Conservation (phyloP, 2,113 vertebrate genomes). For the Alosa alosa region DNA sequence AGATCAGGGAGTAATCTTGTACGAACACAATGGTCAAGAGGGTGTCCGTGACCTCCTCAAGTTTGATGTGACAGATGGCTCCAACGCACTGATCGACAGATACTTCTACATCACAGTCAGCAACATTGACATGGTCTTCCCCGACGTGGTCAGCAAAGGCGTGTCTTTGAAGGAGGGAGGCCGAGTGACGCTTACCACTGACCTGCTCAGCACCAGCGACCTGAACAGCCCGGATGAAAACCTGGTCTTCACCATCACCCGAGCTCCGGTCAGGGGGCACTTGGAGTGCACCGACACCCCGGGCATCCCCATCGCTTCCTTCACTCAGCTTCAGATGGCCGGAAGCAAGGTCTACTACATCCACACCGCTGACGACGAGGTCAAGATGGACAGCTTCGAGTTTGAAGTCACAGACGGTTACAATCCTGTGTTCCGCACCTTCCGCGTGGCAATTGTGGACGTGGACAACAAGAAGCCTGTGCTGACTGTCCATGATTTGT, state of each 20-base stretch:
- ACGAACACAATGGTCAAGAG: conserved; percentile 83
- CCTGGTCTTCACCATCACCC: conserved; percentile 87
- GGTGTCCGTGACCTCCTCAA: conserved; percentile 88
- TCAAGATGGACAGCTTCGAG: conserved; percentile 97
- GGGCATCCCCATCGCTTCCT: conserved; percentile 81
- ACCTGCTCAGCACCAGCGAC: conserved; percentile 90
- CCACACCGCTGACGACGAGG: conserved; percentile 90
- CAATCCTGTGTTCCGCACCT: conserved; percentile 92
- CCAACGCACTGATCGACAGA: conserved; percentile 88
- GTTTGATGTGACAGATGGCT: conserved; percentile 91
- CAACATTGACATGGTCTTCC: conserved; percentile 86
- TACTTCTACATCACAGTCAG: conserved; percentile 90
- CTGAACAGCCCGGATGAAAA: conserved; percentile 93
- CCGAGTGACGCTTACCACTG: conserved; percentile 85
- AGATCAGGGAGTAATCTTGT: conserved; percentile 78
- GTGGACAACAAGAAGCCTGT: conserved; percentile 96
- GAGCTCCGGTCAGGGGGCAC: conserved; percentile 85
- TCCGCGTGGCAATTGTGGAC: conserved; percentile 88
- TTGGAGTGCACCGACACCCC: conserved; percentile 86
- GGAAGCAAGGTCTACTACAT: conserved; percentile 94
- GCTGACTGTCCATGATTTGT: conserved; percentile 79
- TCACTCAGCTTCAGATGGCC: conserved; percentile 88
- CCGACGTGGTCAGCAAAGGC: conserved; percentile 90
- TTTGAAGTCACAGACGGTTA: conserved; percentile 93
- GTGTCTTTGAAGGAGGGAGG: conserved; percentile 93